Conservation (phyloP, 2,888 invertebrate genomes). For the Amaurobius ferox region DNA sequence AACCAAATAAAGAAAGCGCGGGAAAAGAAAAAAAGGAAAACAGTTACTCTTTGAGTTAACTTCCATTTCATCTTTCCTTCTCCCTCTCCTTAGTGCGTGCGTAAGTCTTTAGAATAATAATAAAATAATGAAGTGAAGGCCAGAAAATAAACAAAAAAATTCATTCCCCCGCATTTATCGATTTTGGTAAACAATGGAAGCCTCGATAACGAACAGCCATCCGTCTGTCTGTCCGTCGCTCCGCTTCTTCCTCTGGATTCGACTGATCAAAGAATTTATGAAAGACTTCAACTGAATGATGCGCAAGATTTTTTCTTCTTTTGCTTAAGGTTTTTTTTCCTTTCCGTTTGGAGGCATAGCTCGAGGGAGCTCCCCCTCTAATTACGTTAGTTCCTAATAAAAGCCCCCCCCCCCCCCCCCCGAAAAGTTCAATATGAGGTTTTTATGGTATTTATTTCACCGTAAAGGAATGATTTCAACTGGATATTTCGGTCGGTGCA, state of each 20-base stretch:
- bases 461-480: conserved; percentile 13
- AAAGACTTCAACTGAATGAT: conserved; percentile 71
- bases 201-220: conserved; percentile 66
- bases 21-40: conserved; percentile 29
- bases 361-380: conserved; percentile 48
- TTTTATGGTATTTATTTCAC: conserved; percentile 35
- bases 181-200: conserved; percentile 68
- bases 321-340: conserved; percentile 24
- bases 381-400: conserved; percentile 68
- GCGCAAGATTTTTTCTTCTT: conserved; percentile 27
- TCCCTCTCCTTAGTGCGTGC: conserved; percentile 42
- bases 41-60: conserved; percentile 71
- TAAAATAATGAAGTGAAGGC: conserved; percentile 65
- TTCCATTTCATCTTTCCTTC: conserved; percentile 66
- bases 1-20: conserved; percentile 23
- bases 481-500: background rate
- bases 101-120: conserved; percentile 67
- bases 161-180: conserved; percentile 50
- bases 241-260: background rate
- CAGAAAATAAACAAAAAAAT: conserved; percentile 62
- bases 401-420: too few relatives aligned
- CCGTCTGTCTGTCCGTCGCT: conserved; percentile 62
- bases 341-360: conserved; percentile 25
- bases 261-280: conserved; percentile 70
- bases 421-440: conserved; percentile 46